Evolutionary conservation across 2,888 invertebrate genomes (phyloP), one percentile per base, ranked within the genome.

Genomic region (Helobdella robusta): DNA sequence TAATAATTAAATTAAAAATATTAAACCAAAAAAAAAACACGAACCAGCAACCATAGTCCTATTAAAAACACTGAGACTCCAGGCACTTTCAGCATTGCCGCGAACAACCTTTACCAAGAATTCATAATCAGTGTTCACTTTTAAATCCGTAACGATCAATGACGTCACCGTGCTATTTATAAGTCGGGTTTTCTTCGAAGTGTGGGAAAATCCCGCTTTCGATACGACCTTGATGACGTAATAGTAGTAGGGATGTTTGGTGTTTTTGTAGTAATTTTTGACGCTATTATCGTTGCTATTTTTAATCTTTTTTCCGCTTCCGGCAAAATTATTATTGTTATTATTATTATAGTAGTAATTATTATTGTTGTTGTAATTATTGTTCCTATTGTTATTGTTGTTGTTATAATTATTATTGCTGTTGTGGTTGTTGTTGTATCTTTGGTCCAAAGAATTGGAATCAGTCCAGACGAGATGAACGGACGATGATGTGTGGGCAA

Each of bases 41-140:
- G 66, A 68, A 81, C 80, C 78, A 50, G 81, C 85, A 79, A 90
- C 89, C 75, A 86, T 84, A 0, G 95, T 94, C 70, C 86, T 87
- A 82, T 95, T 95, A 65, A 86, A 81, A 28, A 90, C 93, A 2
- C 92, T 86, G 89, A 98, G 89, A 72, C 94, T 94, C 93, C 94
- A 97, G 6, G 89, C 86, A 6, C 90, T 90, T 78, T 89, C 88
- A 34, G 90, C 84, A 0, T 86, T 84, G 1, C 90, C 88, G 36
- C 90, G 73, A 68, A 76, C 74, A 62, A 81, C 86, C 79, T 90
- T 92, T 0, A 95, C 94, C 4, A 88, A 86, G 80, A 95, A 94
- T 78, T 93, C 93, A 76, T 94, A 94, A 75, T 91, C 85, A 0
- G 94, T 94, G 78, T 88, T 89, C 2, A 82, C 80, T 46, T 75